Evolutionary conservation across 1,140 invertebrate genomes (phyloP), one percentile per base, ranked within the genome.

Genomic region (Orchestia grillus): DNA sequence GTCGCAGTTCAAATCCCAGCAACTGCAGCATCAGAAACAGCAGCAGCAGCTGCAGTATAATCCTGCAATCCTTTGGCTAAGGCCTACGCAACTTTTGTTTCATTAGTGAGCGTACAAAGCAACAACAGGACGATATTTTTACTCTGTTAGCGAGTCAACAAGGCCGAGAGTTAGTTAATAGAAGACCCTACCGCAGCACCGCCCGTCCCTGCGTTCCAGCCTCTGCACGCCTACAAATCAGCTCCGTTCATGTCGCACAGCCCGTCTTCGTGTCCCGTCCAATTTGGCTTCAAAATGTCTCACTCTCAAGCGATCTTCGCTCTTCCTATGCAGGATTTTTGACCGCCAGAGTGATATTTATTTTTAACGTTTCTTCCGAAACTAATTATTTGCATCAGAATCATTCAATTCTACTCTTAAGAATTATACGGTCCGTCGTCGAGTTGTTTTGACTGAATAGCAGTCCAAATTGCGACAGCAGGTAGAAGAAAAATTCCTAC

Each of bases 21-120:
- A 77, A 77, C 62, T 77, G 62, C 62, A 19, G 62, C 62, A 77
- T 77, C 62, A 77, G 28, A 28, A n/a, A n/a, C n/a, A 77, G 62
- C 28, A 77, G 62, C 62, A 23, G 62, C 88, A 43, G 88, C 88
- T 44, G 88, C 88, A 15, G 88, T 41, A 91, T 91, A 91, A 91
- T 91, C 88, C 88, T 91, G 28, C 62, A 91, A 91, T 91, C 41
- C 44, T 91, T 44, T 91, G 41, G 44, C 88, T 91, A 91, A 91
- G 28, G 88, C 88, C 88, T 43, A 44, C 88, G 88, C 41, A 91
- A 91, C 88, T 91, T 91, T 91, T 91, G 88, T 91, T 91, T 91
- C 88, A 91, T 91, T 91, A 91, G 88, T 43, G 88, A 91, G 88
- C 88, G 88, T 44, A 44, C 88, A 91, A 44, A 91, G 88, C 88